Percentiles rank a stretch among this genome's conserved stretches.
Conservation (phyloP, 2,888 invertebrate genomes). For the Girardia tigrina region DNA sequence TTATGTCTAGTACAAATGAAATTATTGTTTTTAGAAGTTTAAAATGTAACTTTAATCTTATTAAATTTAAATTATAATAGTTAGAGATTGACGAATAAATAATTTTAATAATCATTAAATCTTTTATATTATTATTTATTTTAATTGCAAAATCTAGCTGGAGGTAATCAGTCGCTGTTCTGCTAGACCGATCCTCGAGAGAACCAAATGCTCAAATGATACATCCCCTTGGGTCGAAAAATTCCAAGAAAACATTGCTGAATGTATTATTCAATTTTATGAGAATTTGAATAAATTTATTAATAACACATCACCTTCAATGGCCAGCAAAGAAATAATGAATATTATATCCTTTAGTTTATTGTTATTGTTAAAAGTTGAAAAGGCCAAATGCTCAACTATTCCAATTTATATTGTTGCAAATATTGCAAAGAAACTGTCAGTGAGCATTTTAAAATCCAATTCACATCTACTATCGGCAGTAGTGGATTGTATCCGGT, state of each 20-base stretch:
- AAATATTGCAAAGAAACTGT: background rate
- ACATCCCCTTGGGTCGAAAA: background rate
- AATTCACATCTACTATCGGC: background rate
- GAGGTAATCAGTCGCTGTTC: background rate
- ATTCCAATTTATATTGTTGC: background rate
- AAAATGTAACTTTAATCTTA: no score
- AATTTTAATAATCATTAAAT: no score
- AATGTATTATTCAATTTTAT: background rate
- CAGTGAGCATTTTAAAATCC: background rate
- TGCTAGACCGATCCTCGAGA: background rate
- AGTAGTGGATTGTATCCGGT: background rate
- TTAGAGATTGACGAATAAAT: no score
- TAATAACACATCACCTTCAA: background rate
- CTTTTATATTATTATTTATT: no score
- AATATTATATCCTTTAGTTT: background rate
- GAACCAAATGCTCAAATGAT: conserved; percentile 1
- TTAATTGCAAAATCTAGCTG: background rate
- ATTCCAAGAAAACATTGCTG: background rate
- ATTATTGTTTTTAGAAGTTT: no score
- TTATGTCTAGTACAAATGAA: no score
- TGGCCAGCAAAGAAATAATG: background rate
- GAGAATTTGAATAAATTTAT: background rate
- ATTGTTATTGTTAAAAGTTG: background rate
- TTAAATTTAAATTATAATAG: no score
- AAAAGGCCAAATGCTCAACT: background rate